These are phyloP conservation scores for Nothoprocta pentlandii DNA, from an alignment of 2,113 vertebrate species.

Conservation along the genomic window DNA sequence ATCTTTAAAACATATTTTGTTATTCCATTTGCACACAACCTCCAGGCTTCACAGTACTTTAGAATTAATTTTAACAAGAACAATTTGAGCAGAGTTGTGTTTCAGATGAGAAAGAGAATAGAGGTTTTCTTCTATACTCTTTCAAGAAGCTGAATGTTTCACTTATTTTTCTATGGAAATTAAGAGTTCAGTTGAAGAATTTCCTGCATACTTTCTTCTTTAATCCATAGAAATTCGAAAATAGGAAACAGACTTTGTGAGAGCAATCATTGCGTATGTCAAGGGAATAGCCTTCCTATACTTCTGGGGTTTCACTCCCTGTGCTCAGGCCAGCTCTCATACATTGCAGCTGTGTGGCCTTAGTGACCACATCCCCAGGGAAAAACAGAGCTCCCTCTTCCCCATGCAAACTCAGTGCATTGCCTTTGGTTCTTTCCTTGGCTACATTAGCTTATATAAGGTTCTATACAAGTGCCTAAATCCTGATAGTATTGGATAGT, in stretches of 20 bases:
- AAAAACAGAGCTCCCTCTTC: background rate
- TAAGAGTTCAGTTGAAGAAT: background rate
- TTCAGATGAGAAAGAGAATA: no score
- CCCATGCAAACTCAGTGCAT: no score
- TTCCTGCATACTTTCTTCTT: background rate
- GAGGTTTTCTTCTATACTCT: background rate
- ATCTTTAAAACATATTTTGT: no score
- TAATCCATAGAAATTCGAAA: background rate
- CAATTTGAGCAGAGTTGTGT: no score
- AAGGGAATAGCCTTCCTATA: no score
- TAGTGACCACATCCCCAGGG: no score
- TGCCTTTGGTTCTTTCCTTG: no score
- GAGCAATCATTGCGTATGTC: background rate
- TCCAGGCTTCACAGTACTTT: no score
- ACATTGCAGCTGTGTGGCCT: background rate
- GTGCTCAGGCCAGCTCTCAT: background rate
- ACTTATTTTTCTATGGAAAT: background rate
- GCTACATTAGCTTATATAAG: background rate
- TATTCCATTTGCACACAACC: no score
- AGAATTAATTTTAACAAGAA: no score
- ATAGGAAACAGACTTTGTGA: background rate
- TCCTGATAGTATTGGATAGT: background rate
- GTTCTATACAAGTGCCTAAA: background rate
- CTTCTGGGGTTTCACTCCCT: background rate
- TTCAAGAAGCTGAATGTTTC: background rate